These are phyloP conservation scores for Odontomyia ornata DNA, from an alignment of 2,888 invertebrate species.

Conservation along the genomic window DNA sequence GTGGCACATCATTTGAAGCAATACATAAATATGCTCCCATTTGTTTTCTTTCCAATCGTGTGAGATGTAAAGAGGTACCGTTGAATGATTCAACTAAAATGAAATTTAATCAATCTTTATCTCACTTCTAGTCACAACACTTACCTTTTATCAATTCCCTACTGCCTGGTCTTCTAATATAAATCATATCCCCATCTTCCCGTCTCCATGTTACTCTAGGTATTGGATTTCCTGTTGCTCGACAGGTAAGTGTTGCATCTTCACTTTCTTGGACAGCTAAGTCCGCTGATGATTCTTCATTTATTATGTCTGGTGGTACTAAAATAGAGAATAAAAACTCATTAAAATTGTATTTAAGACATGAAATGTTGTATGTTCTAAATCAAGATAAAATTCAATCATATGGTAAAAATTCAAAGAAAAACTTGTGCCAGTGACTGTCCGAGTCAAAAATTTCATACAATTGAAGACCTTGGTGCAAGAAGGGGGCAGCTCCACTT, in stretches of 20 bases:
- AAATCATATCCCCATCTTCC: slow-evolving; percentile 75
- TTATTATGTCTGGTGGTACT: slow-evolving; percentile 84
- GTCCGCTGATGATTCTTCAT: slow-evolving; percentile 78
- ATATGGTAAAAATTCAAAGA: no score
- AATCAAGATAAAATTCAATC: no score
- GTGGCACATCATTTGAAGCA: slow-evolving; percentile 91
- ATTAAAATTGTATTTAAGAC: background rate
- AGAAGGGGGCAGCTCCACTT: no score
- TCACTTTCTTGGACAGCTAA: slow-evolving; percentile 82
- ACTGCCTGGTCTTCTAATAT: slow-evolving; percentile 67
- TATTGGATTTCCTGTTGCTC: slow-evolving; percentile 80
- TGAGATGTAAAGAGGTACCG: slow-evolving; percentile 77
- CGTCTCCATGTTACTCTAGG: slow-evolving; percentile 83
- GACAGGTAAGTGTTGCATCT: slow-evolving; percentile 78
- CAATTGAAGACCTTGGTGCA: no score
- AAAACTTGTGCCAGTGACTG: no score
- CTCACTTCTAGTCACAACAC: slow-evolving; percentile 20
- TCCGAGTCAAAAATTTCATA: no score
- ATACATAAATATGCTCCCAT: slow-evolving; percentile 94
- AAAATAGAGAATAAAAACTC: slow-evolving; percentile 49
- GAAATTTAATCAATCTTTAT: slow-evolving; percentile 20
- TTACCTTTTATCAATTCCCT: slow-evolving; percentile 64
- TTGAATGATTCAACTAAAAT: slow-evolving; percentile 76
- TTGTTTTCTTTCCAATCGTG: slow-evolving; percentile 85
- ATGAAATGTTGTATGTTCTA: no score